Conservation (phyloP, 2,888 invertebrate species). For the Thecophora atra region DNA sequence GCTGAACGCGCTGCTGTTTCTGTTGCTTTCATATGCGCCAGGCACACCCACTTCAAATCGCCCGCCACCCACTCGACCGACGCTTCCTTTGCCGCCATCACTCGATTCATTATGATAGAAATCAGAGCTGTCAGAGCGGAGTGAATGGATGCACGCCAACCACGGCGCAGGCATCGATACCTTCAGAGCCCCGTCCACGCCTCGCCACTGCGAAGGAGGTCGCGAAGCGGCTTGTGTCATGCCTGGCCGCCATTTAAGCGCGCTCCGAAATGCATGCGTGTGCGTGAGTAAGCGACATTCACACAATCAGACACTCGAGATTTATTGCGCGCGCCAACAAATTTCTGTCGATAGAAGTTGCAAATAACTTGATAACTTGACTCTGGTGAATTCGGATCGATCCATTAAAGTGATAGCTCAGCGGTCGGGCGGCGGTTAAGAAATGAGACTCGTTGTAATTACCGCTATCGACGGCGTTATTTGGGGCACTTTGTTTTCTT, state of each 20-base stretch:
- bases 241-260: background rate
- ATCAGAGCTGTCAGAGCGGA: conserved; percentile 53
- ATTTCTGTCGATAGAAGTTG: too few relatives aligned
- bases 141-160: background rate
- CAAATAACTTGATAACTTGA: too few relatives aligned
- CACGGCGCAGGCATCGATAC: too few relatives aligned
- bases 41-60: background rate
- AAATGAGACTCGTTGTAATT: too few relatives aligned
- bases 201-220: background rate
- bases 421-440: too few relatives aligned
- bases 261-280: conserved; percentile 33
- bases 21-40: background rate
- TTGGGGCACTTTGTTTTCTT: too few relatives aligned
- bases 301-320: conserved; percentile 22
- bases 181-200: too few relatives aligned
- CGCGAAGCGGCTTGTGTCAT: background rate
- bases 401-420: too few relatives aligned
- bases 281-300: conserved; percentile 22
- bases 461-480: too few relatives aligned
- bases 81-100: background rate
- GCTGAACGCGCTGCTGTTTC: too few relatives aligned
- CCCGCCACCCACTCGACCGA: background rate
- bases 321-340: background rate
- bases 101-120: conserved; percentile 60
- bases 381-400: too few relatives aligned